These are phyloP conservation scores for Tipula unca DNA, from an alignment of 2,888 invertebrate genomes.

Conservation along the genomic window DNA sequence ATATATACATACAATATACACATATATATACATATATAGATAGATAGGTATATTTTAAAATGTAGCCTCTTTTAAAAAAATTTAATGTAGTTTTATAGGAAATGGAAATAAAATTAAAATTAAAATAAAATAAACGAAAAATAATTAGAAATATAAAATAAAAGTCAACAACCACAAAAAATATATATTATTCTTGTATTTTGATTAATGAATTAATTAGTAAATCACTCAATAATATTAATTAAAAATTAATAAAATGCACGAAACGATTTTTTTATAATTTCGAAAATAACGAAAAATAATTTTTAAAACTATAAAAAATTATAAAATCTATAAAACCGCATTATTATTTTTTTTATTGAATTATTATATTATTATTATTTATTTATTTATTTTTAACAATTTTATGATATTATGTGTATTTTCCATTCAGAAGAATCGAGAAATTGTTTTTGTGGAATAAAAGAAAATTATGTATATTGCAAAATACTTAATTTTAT, in stretches of 20 bases:
- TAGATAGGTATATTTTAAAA: background rate
- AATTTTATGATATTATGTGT: background rate
- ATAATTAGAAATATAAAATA: background rate
- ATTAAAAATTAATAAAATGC: conserved; percentile 8
- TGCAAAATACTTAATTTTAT: conserved; percentile 20
- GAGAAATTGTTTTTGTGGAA: conserved; percentile 15
- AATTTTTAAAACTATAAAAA: background rate
- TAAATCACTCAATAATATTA: conserved; percentile 8
- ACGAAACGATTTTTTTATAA: background rate
- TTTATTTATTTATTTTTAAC: background rate
- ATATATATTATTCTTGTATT: background rate
- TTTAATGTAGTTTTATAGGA: background rate
- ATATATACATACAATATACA: background rate
- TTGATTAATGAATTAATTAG: conserved; percentile 4
- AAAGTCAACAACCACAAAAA: conserved; percentile 9
- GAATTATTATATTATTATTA: background rate
- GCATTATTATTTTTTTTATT: conserved; percentile 14
- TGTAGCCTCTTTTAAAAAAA: background rate
- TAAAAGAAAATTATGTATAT: conserved; percentile 20
- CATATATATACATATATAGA: background rate
- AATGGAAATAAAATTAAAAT: background rate
- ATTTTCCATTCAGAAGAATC: background rate
- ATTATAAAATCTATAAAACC: conserved; percentile 14
- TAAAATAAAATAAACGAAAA: background rate
- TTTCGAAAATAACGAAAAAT: background rate